A percentile compares a stretch with the other conserved stretches of the same genome.
Conservation (phyloP, 2,797 vertebrate species). For the Brotula barbata region DNA sequence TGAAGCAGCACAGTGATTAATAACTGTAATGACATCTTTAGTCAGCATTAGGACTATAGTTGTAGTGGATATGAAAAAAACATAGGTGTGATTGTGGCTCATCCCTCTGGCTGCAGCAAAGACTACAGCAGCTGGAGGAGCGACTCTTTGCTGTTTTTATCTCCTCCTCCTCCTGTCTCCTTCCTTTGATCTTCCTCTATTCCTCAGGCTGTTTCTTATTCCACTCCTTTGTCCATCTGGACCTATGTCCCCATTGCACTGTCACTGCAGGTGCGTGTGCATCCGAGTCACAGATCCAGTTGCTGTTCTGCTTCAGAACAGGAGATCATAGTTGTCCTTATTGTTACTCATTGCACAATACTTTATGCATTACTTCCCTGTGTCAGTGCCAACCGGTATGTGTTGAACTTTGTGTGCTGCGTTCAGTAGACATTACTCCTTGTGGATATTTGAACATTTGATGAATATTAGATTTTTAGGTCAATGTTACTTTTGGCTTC, state of each 20-base stretch:
- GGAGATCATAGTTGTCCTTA: slow-evolving; percentile 25
- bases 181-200: slow-evolving; percentile 59
- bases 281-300: slow-evolving; percentile 35
- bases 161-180: slow-evolving; percentile 43
- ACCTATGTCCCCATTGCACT: slow-evolving; percentile 33
- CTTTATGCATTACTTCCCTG: slow-evolving; percentile 17
- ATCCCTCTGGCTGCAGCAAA: slow-evolving; percentile 39
- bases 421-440: slow-evolving; percentile 2
- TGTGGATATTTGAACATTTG: neutral
- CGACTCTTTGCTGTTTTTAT: slow-evolving; percentile 36
- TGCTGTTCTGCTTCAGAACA: slow-evolving; percentile 38
- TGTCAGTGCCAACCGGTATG: slow-evolving; percentile 3
- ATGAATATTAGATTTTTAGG: too few species aligned
- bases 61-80: neutral
- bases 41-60: neutral
- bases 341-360: slow-evolving; percentile 38
- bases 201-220: slow-evolving; percentile 52
- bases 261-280: neutral
- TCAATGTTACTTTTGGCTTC: too few species aligned
- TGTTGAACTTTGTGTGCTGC: slow-evolving; percentile 1
- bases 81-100: slow-evolving; percentile 24
- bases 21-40: neutral
- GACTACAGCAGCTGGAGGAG: slow-evolving; percentile 60
- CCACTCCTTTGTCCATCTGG: slow-evolving; percentile 57
- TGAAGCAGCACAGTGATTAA: neutral